Base-by-base conservation (phyloP, 2,888 invertebrate genomes). In the Hipparchia sbordonii region DNA sequence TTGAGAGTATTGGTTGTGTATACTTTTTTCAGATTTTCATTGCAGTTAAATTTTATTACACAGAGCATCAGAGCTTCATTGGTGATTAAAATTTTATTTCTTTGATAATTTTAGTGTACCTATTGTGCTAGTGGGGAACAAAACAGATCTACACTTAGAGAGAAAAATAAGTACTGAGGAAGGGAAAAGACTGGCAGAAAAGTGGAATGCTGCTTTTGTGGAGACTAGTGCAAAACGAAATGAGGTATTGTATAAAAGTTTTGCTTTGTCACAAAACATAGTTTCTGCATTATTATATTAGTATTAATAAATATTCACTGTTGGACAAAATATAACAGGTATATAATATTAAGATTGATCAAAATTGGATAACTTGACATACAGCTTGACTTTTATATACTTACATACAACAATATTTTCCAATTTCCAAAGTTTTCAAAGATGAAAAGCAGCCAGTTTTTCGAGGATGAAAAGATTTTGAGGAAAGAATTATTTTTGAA, bases 181-280 rank as follows among this genome's bases (percentile, higher is more conserved):
- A 87, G 99, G 99, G 1, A 97, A 96, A 89, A 95, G 96, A 84
- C 92, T 98, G 78, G 99, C 99, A 48, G 97, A 98, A 80, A 96
- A 97, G 78, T 98, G 98, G 99, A 97, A 97, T 85, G 98, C 98
- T 67, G 97, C 97, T 74, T 99, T 99, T 94, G 94, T 99, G 78
- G 99, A 99, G 94, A 98, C 99, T 70, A 98, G 98, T 82, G 99
- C 99, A 75, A 99, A 99, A 93, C 97, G 98, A 89, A 98, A 99
- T 94, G 97, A 98, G 95, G 98, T 95, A 84, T 33, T 52, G 7
- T 52, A 52, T 52, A 8, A 62, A 48, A 13, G 2, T 33, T 10
- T 39, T 39, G 12, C 39, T 57, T 57, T 23, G 2, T 57, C 57
- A 8, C 13, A 8, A 52, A 52, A 52, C 52, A 52, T 48, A 48